phyloP scores from a whole-genome alignment of 2,113 vertebrate species.

The Arothron firmamentum region DNA sequence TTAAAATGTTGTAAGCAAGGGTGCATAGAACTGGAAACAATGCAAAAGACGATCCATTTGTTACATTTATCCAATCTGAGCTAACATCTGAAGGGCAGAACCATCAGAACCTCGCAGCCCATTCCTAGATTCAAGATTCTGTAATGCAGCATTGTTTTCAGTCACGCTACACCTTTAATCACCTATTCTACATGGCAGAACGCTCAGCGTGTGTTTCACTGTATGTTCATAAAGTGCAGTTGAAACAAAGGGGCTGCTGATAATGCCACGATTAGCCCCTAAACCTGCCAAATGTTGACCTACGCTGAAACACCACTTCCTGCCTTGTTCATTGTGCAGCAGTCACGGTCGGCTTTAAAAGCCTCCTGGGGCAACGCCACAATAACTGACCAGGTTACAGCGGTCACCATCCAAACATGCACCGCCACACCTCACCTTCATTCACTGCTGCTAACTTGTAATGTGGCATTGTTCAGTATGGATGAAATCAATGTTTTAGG shows the following conservation, averaged over 20 bases:
- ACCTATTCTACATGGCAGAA: background rate
- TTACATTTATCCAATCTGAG: too few species aligned
- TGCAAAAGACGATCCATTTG: too few species aligned
- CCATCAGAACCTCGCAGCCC: too few species aligned
- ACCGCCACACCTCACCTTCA: conserved; percentile 20
- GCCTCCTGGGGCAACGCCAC: conserved; percentile 42
- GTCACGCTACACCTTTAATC: conserved; percentile 1
- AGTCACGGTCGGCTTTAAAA: conserved; percentile 40
- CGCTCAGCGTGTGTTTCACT: conserved; percentile 10
- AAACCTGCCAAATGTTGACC: conserved; percentile 61
- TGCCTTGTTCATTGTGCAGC: conserved; percentile 46
- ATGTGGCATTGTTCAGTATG: conserved; percentile 63
- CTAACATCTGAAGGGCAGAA: too few species aligned
- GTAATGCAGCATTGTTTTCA: conserved; percentile 6
- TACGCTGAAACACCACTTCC: conserved; percentile 57
- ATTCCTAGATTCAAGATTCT: too few species aligned
- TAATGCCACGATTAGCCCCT: conserved; percentile 42
- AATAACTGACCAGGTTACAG: conserved; percentile 56
- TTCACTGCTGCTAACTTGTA: background rate
- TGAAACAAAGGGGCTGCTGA: conserved; percentile 53
- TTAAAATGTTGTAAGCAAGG: too few species aligned
- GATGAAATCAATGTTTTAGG: conserved; percentile 60
- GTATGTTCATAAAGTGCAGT: conserved; percentile 20
- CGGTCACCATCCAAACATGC: conserved; percentile 42
- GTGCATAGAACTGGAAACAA: too few species aligned